Base-by-base conservation (phyloP, 2,888 invertebrate species). In the Drosophila subsilvestris region DNA sequence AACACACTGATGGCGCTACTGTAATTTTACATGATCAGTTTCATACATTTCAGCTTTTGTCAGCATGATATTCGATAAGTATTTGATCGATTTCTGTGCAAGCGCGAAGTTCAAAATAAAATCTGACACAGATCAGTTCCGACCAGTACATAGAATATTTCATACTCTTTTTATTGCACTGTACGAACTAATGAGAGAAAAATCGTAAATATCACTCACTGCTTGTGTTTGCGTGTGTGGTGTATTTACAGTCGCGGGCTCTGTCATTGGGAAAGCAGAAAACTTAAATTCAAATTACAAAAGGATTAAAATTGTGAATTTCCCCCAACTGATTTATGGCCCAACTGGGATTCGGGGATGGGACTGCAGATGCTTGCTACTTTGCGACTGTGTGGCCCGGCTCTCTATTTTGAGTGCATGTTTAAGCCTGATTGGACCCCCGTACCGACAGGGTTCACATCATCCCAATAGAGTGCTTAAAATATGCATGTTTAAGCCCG, bases 261-360 rank as follows among this genome's bases (percentile, higher is more conserved):
- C 25, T 32, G 42, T 20, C 14, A 60, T 42, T 65, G 66, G 37
- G 53, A n/a, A 22, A 44, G 12, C 20, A 20, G 20, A 47, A 66
- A 56, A 55, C 73, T 56, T 55, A 72, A 47, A 50, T 42, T 44
- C 43, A 62, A 69, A 72, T 69, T 63, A 57, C 18, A 55, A 29
- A 43, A 43, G 37, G 69, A 69, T 66, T 66, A 68, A 29, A 57
- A 51, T 37, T 10, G 29, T 20, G 10, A 27, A 48, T 44, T 50
- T 32, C 14, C n/a, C n/a, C 27, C 14, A 55, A 55, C n/a, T 69
- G 71, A 71, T 74, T 74, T 74, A 58, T 56, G 74, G 49, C 51
- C 37, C 71, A 61, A 44, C 61, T 61, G 72, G 47, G 72, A 71
- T 29, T 53, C 47, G 50, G 27, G 27, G 14, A 17, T 22, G 9